Conservation (phyloP, 2,797 vertebrate genomes). For the Pseudochaenichthys georgianus region DNA sequence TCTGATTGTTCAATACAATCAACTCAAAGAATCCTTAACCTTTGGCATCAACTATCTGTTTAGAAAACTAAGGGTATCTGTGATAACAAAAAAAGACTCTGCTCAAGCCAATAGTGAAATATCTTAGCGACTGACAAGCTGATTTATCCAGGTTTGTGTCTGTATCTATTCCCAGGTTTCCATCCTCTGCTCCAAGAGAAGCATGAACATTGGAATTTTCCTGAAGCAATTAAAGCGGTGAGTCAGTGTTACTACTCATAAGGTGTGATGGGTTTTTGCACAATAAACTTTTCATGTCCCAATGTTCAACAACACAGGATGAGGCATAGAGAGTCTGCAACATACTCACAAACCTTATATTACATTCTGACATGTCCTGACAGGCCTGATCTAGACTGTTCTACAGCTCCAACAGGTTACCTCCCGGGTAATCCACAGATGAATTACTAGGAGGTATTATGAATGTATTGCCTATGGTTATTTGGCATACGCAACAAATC, state of each 20-base stretch:
- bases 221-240: conserved; percentile 91
- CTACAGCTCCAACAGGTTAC: conserved; percentile 54
- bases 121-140: conserved; percentile 44
- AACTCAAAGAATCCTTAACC: conserved; percentile 58
- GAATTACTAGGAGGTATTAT: conserved; percentile 15
- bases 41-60: conserved; percentile 60
- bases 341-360: conserved; percentile 1
- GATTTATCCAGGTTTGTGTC: conserved; percentile 44
- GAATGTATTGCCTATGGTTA: conserved; percentile 43
- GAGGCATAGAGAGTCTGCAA: conserved; percentile 21
- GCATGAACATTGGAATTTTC: conserved; percentile 90
- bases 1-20: conserved; percentile 55
- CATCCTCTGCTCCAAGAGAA: conserved; percentile 87
- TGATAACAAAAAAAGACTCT: conserved; percentile 31
- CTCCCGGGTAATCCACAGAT: conserved; percentile 2
- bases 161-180: conserved; percentile 74
- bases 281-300: conserved; percentile 6
- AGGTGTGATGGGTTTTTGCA: conserved; percentile 48
- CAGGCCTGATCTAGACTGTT: conserved; percentile 51
- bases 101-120: conserved; percentile 31
- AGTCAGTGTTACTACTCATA: conserved; percentile 58
- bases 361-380: conserved; percentile 49
- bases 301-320: conserved; percentile 22
- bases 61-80: conserved; percentile 33
- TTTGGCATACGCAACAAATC: conserved; percentile 19